Percentiles rank a stretch among this genome's conserved stretches.
These are phyloP conservation scores for Polyploca ridens DNA, from an alignment of 2,888 invertebrate genomes.

Conservation along the genomic window DNA sequence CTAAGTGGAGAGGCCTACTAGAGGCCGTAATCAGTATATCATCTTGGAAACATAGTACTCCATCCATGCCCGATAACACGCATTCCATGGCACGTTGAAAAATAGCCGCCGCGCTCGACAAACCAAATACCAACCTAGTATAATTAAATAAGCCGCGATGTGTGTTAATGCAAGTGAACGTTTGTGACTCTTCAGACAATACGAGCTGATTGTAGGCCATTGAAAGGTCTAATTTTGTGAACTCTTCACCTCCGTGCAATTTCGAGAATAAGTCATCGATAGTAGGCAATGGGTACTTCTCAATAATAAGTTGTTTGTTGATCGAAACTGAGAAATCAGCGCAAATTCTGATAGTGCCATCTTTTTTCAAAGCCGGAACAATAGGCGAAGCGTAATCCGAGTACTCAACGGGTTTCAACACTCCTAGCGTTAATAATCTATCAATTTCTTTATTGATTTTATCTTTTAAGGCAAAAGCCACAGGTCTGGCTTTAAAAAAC, in stretches of 20 bases:
- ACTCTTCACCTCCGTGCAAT: neutral
- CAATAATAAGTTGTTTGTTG: neutral
- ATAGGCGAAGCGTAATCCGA: neutral
- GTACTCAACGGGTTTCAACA: neutral
- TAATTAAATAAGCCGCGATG: constrained; percentile 20
- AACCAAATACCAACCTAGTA: constrained; percentile 16
- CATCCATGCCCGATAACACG: constrained; percentile 24
- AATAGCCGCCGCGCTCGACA: constrained; percentile 16
- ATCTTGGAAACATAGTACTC: constrained; percentile 24
- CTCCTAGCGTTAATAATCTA: neutral
- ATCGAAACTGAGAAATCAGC: neutral
- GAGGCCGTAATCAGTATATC: constrained; percentile 23
- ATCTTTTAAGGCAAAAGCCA: neutral
- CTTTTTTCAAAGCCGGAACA: neutral
- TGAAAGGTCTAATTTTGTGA: neutral
- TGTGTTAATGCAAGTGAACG: constrained; percentile 22
- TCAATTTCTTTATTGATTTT: neutral
- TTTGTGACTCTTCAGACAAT: constrained; percentile 20
- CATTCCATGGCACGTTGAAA: constrained; percentile 21
- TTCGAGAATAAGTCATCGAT: neutral
- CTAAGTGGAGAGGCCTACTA: constrained; percentile 15
- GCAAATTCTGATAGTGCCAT: neutral
- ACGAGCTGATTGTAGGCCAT: constrained; percentile 15
- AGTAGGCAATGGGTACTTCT: neutral
- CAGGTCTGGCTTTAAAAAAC: neutral